phyloP scores from a whole-genome alignment of 2,888 invertebrate genomes.

The Alitta virens region DNA sequence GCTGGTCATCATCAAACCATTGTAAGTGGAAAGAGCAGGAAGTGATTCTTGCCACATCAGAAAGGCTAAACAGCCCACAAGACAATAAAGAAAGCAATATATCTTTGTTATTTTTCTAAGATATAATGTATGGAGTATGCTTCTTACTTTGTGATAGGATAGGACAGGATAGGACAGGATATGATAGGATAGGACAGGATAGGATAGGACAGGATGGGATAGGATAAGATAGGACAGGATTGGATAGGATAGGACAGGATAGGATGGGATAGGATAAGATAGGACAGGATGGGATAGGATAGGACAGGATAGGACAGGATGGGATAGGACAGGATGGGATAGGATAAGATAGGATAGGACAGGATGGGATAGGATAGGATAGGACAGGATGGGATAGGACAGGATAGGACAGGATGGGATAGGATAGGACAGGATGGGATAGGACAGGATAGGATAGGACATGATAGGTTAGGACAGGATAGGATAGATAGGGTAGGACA shows the following conservation, averaged over 20 bases:
- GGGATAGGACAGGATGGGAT: conserved; percentile 4
- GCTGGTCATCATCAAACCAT: no score
- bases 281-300: conserved; percentile 9
- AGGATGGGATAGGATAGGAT: conserved; percentile 7
- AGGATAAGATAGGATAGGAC: conserved; percentile 6
- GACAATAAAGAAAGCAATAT: no score
- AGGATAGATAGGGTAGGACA: not conserved
- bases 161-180: not conserved
- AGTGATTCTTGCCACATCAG: no score
- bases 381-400: conserved; percentile 5
- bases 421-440: not conserved
- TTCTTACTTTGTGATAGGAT: no score
- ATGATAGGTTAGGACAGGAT: not conserved
- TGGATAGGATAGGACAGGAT: not conserved
- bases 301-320: conserved; percentile 7
- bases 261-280: conserved; percentile 4
- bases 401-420: conserved; percentile 3
- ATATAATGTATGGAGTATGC: no score
- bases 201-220: conserved; percentile 2
- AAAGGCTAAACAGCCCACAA: no score
- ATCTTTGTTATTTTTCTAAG: no score
- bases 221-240: not conserved
- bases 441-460: conserved; percentile 1
- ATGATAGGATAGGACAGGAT: not conserved
- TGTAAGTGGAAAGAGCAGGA: no score